Percentiles rank a stretch among this genome's conserved stretches.
Evolutionary conservation across 2,113 vertebrate genomes (phyloP).

Genomic region (Chauna torquata): DNA sequence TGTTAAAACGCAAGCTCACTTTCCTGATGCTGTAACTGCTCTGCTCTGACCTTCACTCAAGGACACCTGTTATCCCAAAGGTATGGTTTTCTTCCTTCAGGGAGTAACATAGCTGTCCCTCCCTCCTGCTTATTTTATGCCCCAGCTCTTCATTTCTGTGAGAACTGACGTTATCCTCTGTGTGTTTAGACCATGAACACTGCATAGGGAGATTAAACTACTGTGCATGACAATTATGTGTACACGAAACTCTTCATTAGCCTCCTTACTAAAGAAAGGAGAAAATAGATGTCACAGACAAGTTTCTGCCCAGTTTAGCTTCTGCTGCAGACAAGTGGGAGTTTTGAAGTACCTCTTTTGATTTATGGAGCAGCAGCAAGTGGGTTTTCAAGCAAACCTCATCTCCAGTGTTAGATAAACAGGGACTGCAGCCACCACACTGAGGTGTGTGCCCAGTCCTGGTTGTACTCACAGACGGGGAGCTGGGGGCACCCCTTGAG

Average conservation of each 20-base stretch:
- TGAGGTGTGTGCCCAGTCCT: background rate
- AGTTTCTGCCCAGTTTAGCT: slow-evolving; percentile 31
- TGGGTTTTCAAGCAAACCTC: background rate
- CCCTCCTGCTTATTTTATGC: background rate
- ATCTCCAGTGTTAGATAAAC: background rate
- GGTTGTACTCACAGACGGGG: background rate
- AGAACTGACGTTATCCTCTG: background rate
- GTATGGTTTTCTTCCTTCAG: background rate
- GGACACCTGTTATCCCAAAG: background rate
- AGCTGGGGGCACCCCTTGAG: rapidly evolving
- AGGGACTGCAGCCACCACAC: background rate
- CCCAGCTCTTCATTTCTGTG: background rate
- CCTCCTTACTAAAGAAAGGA: background rate
- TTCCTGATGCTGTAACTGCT: background rate
- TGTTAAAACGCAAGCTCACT: background rate
- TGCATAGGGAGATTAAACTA: background rate
- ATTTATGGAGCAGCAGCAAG: rapidly evolving
- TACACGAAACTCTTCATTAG: slow-evolving; percentile 54
- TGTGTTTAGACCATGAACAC: background rate
- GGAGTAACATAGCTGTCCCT: background rate
- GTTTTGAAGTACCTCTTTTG: background rate
- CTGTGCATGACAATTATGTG: slow-evolving; percentile 20
- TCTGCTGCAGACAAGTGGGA: slow-evolving; percentile 12
- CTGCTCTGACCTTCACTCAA: slow-evolving; percentile 5
- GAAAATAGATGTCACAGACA: background rate